phyloP scores from a whole-genome alignment of 2,888 invertebrate species.

The Litoditis marina region DNA sequence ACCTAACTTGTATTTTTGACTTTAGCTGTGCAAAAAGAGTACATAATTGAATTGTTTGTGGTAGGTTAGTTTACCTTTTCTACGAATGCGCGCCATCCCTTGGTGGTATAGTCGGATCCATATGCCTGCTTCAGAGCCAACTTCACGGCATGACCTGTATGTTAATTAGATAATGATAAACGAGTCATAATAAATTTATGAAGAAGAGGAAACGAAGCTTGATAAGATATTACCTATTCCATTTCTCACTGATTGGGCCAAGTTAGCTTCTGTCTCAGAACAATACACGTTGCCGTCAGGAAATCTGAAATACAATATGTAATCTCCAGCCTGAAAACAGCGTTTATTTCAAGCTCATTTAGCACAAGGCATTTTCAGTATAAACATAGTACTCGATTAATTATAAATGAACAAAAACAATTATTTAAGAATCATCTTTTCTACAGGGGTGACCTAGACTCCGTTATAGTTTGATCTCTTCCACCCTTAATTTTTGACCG shows the following conservation, averaged over 20 bases:
- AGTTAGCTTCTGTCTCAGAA: constrained; percentile 42
- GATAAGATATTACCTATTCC: constrained; percentile 45
- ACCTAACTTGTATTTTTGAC: too few species aligned
- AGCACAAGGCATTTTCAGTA: too few species aligned
- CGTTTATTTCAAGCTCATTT: background rate
- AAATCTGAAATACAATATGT: constrained; percentile 35
- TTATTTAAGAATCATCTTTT: background rate
- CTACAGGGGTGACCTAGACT: too few species aligned
- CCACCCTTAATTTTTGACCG: too few species aligned
- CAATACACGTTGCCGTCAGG: constrained; percentile 41
- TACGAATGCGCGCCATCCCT: constrained; percentile 45
- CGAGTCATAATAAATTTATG: background rate
- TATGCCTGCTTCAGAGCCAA: constrained; percentile 45
- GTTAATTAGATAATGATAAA: background rate
- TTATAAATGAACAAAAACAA: background rate
- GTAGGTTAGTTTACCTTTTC: constrained; percentile 44
- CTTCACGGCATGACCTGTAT: constrained; percentile 42
- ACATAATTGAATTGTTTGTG: too few species aligned
- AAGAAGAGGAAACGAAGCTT: background rate
- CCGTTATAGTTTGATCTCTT: too few species aligned
- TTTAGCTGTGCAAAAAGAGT: too few species aligned
- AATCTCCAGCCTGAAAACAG: too few species aligned
- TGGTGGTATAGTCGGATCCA: constrained; percentile 39
- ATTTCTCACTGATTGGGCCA: constrained; percentile 39
- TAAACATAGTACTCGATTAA: too few species aligned